A percentile compares a stretch with the other conserved stretches of the same genome.
phyloP scores from a whole-genome alignment of 2,888 invertebrate species.

The Germaria angustata region DNA sequence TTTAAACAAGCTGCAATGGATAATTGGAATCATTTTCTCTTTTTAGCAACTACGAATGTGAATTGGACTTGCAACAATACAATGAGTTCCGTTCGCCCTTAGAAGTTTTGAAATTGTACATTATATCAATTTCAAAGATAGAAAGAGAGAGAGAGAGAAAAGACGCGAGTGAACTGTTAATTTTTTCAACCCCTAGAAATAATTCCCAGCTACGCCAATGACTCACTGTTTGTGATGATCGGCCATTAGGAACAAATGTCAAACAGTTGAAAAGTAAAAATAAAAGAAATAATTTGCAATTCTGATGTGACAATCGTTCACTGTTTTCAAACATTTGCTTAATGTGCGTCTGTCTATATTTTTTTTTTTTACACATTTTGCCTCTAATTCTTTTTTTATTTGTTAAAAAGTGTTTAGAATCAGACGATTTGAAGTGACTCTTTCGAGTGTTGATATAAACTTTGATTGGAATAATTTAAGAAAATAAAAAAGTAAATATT shows the following conservation, averaged over 20 bases:
- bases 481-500: neutral
- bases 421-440: neutral
- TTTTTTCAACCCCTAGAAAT: too few species aligned
- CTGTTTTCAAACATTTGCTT: constrained; percentile 6
- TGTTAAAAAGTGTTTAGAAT: neutral
- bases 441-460: neutral
- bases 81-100: too few species aligned
- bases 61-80: too few species aligned
- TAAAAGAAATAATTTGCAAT: constrained; percentile 50
- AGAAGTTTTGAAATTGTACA: too few species aligned
- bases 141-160: too few species aligned
- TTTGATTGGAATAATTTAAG: neutral
- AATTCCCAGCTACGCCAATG: neutral
- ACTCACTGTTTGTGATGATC: neutral
- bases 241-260: constrained; percentile 50
- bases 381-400: neutral
- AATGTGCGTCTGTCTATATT: constrained; percentile 4
- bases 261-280: constrained; percentile 39
- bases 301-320: constrained; percentile 48
- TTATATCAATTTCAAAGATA: too few species aligned
- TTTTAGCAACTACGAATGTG: too few species aligned
- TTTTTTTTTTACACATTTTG: neutral
- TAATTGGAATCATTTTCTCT: too few species aligned
- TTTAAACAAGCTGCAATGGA: too few species aligned
- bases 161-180: too few species aligned